phyloP scores from a whole-genome alignment of 2,888 invertebrate species.

The Mesoligia furuncula region DNA sequence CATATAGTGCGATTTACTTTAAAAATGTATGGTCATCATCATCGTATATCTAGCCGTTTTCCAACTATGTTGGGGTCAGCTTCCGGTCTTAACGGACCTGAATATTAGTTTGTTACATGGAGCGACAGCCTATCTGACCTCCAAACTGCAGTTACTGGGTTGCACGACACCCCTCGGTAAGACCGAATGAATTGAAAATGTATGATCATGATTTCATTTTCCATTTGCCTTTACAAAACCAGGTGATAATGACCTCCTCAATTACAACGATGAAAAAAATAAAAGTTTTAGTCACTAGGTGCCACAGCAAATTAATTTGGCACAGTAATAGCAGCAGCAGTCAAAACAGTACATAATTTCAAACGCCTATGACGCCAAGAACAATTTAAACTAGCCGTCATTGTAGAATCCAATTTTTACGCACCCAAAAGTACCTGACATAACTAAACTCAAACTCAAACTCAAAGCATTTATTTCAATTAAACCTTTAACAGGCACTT shows the following conservation, averaged over 20 bases:
- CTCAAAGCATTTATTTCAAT: no score
- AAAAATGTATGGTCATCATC: not conserved
- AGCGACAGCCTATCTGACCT: not conserved
- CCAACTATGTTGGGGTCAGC: not conserved
- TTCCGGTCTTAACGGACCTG: not conserved
- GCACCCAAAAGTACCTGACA: slow-evolving; percentile 49
- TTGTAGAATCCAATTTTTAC: slow-evolving; percentile 41
- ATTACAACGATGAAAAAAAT: not conserved
- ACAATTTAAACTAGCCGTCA: slow-evolving; percentile 35
- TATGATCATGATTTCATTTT: not conserved
- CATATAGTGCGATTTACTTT: not conserved
- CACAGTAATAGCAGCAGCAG: slow-evolving; percentile 6
- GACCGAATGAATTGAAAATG: not conserved
- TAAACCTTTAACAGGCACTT: no score
- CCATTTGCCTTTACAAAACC: not conserved
- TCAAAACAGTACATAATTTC: slow-evolving; percentile 26
- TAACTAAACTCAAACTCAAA: no score
- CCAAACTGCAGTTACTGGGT: not conserved
- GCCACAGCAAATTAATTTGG: slow-evolving; percentile 26
- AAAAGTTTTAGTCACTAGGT: not conserved
- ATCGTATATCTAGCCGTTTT: not conserved
- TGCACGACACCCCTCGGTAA: not conserved
- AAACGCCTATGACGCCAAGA: slow-evolving; percentile 31
- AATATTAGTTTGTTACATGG: not conserved
- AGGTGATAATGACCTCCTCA: not conserved